phyloP scores from a whole-genome alignment of 2,113 vertebrate genomes.

The Phyllostomus hastatus region DNA sequence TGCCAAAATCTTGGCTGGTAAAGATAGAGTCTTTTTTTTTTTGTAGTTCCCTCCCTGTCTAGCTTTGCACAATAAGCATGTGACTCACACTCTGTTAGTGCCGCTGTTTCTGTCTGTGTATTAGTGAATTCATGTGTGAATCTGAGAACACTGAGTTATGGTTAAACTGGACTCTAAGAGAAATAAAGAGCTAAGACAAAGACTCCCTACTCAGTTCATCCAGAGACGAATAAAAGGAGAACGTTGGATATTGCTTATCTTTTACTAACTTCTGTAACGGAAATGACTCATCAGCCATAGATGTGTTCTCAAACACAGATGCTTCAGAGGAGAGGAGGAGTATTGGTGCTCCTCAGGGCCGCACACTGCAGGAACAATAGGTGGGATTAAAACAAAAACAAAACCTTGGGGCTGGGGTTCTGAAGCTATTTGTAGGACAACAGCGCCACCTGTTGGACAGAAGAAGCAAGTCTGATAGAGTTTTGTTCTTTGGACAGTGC shows the following conservation, averaged over 20 bases:
- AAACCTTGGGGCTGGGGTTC: neutral
- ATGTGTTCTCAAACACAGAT: neutral
- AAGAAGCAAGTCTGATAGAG: neutral
- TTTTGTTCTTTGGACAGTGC: neutral
- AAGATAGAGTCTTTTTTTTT: neutral
- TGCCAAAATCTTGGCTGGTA: neutral
- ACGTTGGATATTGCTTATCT: neutral
- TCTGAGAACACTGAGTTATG: neutral
- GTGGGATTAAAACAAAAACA: neutral
- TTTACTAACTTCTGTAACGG: neutral
- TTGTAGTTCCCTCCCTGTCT: neutral
- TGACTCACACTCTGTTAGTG: neutral
- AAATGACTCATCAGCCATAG: neutral
- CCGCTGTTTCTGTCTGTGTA: neutral
- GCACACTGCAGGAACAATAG: neutral
- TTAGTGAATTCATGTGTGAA: slow-evolving; percentile 12
- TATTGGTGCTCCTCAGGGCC: neutral
- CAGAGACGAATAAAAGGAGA: neutral
- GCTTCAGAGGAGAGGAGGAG: neutral
- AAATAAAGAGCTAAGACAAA: neutral
- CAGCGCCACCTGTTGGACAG: slow-evolving; percentile 60
- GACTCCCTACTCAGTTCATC: neutral
- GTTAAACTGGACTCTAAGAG: neutral
- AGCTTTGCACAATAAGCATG: neutral
- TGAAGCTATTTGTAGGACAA: slow-evolving; percentile 26